phyloP scores from a whole-genome alignment of 2,797 vertebrate species.

The Alosa sapidissima region DNA sequence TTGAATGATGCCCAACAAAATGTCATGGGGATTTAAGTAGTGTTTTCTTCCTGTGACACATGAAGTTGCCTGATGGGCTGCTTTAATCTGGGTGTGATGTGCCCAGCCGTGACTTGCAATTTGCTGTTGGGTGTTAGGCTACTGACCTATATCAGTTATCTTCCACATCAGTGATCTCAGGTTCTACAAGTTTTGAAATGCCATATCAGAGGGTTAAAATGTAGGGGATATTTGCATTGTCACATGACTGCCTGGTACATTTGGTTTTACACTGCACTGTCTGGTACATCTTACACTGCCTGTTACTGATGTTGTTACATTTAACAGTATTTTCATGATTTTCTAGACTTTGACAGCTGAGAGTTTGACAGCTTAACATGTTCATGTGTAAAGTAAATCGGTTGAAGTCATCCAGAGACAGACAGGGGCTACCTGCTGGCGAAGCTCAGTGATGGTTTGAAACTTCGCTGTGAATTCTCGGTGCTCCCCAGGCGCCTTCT shows the following conservation, averaged over 20 bases:
- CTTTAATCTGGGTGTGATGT: background rate
- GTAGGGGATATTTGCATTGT: too few species aligned
- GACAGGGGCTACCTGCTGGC: background rate
- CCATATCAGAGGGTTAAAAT: too few species aligned
- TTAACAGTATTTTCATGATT: too few species aligned
- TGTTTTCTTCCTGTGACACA: background rate
- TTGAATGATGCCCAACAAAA: background rate
- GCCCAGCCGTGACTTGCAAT: background rate
- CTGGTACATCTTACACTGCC: too few species aligned
- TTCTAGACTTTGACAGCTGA: too few species aligned
- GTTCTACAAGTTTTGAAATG: too few species aligned
- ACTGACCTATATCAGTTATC: background rate
- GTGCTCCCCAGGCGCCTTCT: background rate
- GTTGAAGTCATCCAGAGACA: background rate
- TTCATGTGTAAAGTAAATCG: background rate
- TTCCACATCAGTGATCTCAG: too few species aligned
- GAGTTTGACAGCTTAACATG: too few species aligned
- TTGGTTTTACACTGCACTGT: too few species aligned
- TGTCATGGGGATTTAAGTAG: background rate
- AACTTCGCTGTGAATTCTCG: background rate
- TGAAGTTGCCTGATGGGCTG: background rate
- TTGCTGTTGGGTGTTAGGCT: background rate
- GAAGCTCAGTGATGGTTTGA: background rate
- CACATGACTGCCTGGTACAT: too few species aligned
- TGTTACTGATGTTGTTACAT: too few species aligned